Evolutionary conservation across 2,113 vertebrate species (phyloP).

Genomic region (Triplophysa rosa): DNA sequence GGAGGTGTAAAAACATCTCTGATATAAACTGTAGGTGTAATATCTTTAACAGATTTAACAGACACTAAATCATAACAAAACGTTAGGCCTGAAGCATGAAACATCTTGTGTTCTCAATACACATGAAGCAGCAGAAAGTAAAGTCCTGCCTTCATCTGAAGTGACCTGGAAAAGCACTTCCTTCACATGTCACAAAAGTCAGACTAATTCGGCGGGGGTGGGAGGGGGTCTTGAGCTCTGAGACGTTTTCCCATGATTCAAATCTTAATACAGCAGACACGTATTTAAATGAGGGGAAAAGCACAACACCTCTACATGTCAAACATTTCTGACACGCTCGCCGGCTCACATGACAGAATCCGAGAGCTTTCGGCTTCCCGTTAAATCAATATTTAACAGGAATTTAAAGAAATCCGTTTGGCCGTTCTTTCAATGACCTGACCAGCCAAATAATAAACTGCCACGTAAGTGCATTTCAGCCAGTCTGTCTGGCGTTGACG

Average conservation of each 20-base stretch:
- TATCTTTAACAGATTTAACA: too few relatives aligned
- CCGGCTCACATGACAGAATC: too few relatives aligned
- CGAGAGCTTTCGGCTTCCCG: too few relatives aligned
- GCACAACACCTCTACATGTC: not conserved
- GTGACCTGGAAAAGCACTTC: slow-evolving; percentile 23
- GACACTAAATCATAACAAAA: too few relatives aligned
- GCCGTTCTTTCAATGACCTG: not conserved
- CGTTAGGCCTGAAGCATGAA: too few relatives aligned
- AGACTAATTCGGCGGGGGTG: not conserved
- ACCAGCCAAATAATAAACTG: slow-evolving; percentile 13
- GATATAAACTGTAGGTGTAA: too few relatives aligned
- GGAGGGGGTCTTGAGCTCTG: not conserved
- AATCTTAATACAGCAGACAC: not conserved
- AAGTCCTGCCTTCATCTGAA: not conserved
- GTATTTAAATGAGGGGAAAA: not conserved
- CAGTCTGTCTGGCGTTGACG: not conserved
- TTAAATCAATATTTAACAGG: not conserved
- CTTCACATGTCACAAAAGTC: slow-evolving; percentile 5
- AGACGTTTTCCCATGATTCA: not conserved
- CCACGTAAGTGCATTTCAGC: not conserved
- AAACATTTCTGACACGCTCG: not conserved
- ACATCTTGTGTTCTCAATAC: not conserved
- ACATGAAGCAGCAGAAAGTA: not conserved
- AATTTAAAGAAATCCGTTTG: not conserved
- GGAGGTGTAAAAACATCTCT: too few relatives aligned